Base-by-base conservation (phyloP, 2,113 vertebrate genomes). In the Cyprichromis sp. region DNA sequence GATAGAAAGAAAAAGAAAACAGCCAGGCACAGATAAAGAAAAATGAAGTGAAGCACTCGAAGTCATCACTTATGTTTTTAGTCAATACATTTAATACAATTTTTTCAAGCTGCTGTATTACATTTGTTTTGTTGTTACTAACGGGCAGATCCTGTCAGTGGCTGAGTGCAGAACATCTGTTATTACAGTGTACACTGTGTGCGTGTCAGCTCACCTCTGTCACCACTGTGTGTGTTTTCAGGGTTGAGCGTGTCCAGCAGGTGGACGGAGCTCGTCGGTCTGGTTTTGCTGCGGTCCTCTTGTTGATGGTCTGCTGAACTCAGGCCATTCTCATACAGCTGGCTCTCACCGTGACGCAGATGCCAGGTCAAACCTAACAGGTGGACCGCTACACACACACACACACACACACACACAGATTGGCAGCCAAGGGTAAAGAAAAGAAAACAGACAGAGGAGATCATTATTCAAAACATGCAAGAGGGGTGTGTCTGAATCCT, bases 301-400 rank as follows among this genome's bases (percentile, higher is more conserved):
- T 97, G 97, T 82, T 97, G 97, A 94, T 96, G 96, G 92, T 96
- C 97, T 85, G 97, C 97, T 79, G 98, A 98, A 95, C 97, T 98
- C 93, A 98, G 94, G 90, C 98, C 98, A 31, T 99, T 99, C 95
- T 99, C 98, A 91, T 99, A 99, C 82, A 98, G 97, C 93, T 98
- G 97, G 90, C 97, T 97, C 95, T 98, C 98, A 59, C 97, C 97
- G 73, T 98, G 97, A 91, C 98, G 98, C 81, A 99, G 97, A 82
- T 99, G 98, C 98, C 98, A 99, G 91, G 98, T 99, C 96, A 99
- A 97, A 94, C 98, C 98, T 94, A 99, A 98, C 97, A 99, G 97
- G 97, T 99, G 98, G 89, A 99, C 98, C 95, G 97, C 98, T 99
- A 95, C 94, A 95, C 96, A 81, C 50, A 96, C 95, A 85, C 55